Evolutionary conservation across 2,797 vertebrate species (phyloP).

Genomic region (Micrastur ruficollis): DNA sequence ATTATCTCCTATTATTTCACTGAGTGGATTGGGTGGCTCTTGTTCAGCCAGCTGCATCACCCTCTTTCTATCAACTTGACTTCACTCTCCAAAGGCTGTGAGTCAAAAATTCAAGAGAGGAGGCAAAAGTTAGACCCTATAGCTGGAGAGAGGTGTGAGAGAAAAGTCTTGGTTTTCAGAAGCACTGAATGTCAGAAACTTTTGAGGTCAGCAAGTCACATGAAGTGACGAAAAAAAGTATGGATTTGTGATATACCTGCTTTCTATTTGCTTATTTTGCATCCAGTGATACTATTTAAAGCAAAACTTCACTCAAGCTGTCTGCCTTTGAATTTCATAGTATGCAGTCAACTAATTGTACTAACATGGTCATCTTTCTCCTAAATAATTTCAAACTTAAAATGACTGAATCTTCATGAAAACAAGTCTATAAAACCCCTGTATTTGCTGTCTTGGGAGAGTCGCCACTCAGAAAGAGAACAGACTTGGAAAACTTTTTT

Average conservation of each 20-base stretch:
- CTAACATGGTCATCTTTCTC: not conserved
- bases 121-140: not conserved
- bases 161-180: not conserved
- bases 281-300: not conserved
- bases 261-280: not conserved
- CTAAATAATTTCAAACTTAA: not conserved
- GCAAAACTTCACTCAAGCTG: not conserved
- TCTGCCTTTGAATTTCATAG: not conserved
- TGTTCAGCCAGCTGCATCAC: not conserved
- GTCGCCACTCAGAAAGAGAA: not conserved
- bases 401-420: not conserved
- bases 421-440: conserved; percentile 5
- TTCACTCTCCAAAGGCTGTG: not conserved
- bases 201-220: not conserved
- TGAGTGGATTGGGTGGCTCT: not conserved
- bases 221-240: not conserved
- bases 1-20: not conserved
- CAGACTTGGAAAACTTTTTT: conserved; percentile 25
- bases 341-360: not conserved
- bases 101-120: not conserved
- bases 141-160: not conserved
- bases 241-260: not conserved
- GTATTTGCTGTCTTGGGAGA: conserved; percentile 7
- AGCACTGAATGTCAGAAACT: not conserved
- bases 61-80: not conserved